These are phyloP conservation scores for Callionymus lyra DNA, from an alignment of 2,113 vertebrate genomes.

Conservation along the genomic window DNA sequence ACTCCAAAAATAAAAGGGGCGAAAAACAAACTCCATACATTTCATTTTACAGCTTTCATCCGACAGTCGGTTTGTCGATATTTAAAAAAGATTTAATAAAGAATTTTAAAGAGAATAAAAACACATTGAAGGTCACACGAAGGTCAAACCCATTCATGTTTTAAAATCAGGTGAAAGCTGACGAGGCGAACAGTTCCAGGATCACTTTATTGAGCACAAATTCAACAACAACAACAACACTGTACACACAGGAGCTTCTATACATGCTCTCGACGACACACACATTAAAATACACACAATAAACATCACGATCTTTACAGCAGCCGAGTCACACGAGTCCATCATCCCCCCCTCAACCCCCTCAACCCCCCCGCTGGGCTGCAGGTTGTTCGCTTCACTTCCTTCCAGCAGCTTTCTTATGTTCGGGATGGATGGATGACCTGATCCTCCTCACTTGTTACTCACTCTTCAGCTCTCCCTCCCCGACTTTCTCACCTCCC, in stretches of 20 bases:
- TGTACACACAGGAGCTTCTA: constrained; percentile 19
- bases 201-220: constrained; percentile 40
- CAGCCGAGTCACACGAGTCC: background rate
- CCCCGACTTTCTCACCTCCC: constrained; percentile 36
- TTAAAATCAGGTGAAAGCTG: too few relatives aligned
- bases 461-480: constrained; percentile 32
- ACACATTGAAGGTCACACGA: too few relatives aligned
- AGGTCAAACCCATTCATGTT: too few relatives aligned
- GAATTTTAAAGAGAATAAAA: too few relatives aligned
- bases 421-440: constrained; percentile 28
- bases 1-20: too few relatives aligned
- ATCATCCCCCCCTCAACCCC: too few relatives aligned
- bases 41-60: too few relatives aligned
- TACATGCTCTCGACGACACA: constrained; percentile 32
- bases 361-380: background rate
- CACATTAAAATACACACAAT: constrained; percentile 7
- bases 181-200: too few relatives aligned
- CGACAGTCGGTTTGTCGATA: too few relatives aligned
- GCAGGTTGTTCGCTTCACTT: constrained; percentile 14
- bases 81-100: too few relatives aligned
- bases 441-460: constrained; percentile 39
- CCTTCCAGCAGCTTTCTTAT: constrained; percentile 2
- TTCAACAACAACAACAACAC: constrained; percentile 18
- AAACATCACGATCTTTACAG: background rate
- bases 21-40: too few relatives aligned